Evolutionary conservation across 2,113 vertebrate genomes (phyloP).

Genomic region (Ibidorhyncha struthersii): DNA sequence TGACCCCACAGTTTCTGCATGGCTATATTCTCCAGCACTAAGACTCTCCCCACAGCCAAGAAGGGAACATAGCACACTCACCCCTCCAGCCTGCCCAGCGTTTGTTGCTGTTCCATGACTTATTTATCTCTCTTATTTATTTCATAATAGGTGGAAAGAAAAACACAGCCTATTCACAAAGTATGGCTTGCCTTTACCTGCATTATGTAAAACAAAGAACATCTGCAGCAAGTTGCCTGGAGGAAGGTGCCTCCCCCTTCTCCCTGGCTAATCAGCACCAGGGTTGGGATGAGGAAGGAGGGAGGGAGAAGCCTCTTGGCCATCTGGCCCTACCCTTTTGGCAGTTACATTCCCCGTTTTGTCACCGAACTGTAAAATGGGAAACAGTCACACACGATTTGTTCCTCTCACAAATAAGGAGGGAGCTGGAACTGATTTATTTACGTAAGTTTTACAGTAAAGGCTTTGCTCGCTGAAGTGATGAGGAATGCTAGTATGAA

Average conservation of each 20-base stretch:
- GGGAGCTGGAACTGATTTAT: constrained; percentile 48
- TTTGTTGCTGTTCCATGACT: not conserved
- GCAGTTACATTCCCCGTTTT: not conserved
- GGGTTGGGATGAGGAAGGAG: not conserved
- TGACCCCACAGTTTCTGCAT: not conserved
- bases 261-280: not conserved
- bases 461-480: constrained; percentile 30
- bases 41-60: not conserved
- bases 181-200: not conserved
- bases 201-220: not conserved
- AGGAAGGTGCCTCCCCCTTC: not conserved
- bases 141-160: not conserved
- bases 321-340: not conserved
- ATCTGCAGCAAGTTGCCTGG: not conserved
- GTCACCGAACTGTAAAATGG: constrained; percentile 8
- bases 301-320: not conserved
- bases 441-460: not conserved
- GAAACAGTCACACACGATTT: not conserved
- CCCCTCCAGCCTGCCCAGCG: not conserved
- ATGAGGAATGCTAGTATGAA: constrained; percentile 33
- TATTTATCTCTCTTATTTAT: not conserved
- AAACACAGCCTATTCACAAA: not conserved
- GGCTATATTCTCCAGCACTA: not conserved
- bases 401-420: constrained; percentile 6
- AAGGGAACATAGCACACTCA: fast-evolving